phyloP scores from a whole-genome alignment of 2,113 vertebrate species.

The Otocyon megalotis region DNA sequence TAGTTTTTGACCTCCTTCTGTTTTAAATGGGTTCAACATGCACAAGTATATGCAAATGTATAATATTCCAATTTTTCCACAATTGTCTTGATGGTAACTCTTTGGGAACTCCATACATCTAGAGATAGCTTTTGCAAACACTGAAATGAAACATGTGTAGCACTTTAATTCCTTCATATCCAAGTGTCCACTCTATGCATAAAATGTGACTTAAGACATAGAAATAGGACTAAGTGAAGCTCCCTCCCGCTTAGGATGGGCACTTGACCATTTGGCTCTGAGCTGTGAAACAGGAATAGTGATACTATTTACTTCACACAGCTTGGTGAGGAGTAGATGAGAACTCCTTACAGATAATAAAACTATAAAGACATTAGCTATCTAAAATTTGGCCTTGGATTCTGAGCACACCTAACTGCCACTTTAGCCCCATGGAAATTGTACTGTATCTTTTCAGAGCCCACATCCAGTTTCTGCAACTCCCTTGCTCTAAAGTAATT shows the following conservation, averaged over 20 bases:
- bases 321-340: not conserved
- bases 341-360: not conserved
- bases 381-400: conserved; percentile 19
- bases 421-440: not conserved
- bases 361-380: conserved; percentile 29
- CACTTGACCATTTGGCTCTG: not conserved
- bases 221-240: not conserved
- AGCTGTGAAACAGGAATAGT: not conserved
- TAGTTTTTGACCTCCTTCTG: not conserved
- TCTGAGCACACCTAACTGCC: not conserved
- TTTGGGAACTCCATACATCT: not conserved
- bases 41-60: not conserved
- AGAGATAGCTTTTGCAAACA: not conserved
- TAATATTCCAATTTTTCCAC: not conserved
- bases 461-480: not conserved
- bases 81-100: not conserved
- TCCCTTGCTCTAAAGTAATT: not conserved
- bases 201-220: not conserved
- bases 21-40: not conserved
- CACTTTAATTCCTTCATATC: not conserved
- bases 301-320: not conserved
- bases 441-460: not conserved
- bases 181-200: not conserved
- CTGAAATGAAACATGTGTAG: not conserved
- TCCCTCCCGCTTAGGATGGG: not conserved